Evolutionary conservation across 2,888 invertebrate genomes (phyloP), one percentile per base, ranked within the genome.

Genomic region (Choristoneura rosaceana): DNA sequence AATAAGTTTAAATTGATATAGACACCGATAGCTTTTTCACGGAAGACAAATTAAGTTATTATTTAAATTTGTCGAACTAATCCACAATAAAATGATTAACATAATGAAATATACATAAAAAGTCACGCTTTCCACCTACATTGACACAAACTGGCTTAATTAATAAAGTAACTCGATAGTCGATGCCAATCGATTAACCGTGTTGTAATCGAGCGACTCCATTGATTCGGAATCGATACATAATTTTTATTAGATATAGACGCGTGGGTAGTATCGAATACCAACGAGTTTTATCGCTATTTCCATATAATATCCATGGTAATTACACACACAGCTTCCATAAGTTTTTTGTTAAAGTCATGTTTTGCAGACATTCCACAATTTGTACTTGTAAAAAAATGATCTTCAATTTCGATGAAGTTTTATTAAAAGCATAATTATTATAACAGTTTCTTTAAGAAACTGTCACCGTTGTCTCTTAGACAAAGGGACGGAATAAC

Each of bases 181-280:
- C 55, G 55, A 71, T 71, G 58, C 69, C 52, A 65, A 68, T 71
- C 68, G 71, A 74, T 74, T 74, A 74, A 76, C 70, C 66, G 76
- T 74, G 71, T 64, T 78, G 79, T 78, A 79, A 84, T 80, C 82
- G 79, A 71, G 58, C 58, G 67, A 77, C 76, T 81, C 78, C 75
- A 82, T 83, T 78, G 81, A 80, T 87, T 84, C 77, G 78, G 78
- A 83, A 85, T 85, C 84, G 82, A 84, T 81, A 81, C 83, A 84
- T 90, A 89, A 90, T 90, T 89, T 59, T 86, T 89, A 90, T 90
- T 89, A 87, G 86, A 86, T 78, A 81, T 76, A 76, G 73, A 12
- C 60, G 85, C 83, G 90, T 90, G 83, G 89, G 90, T 76, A 55
- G 69, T 75, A 71, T 71, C 64, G 63, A 58, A 67, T 67, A 68